A percentile compares a stretch with the other conserved stretches of the same genome.
These are phyloP conservation scores for Sylvietta virens DNA, from an alignment of 2,113 vertebrate genomes.

Conservation along the genomic window DNA sequence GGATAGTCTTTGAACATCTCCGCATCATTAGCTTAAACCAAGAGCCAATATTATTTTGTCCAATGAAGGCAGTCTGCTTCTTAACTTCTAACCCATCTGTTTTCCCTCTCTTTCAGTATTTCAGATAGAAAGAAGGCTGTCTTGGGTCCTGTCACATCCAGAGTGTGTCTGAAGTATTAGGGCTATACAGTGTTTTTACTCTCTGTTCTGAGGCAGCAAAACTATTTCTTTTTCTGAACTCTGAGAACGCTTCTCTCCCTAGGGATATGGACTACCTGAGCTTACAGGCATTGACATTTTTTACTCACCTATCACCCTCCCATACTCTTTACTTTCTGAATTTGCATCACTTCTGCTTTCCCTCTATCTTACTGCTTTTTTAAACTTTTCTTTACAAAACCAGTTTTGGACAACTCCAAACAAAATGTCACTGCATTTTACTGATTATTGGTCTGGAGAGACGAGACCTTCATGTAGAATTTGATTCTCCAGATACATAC, in stretches of 20 bases:
- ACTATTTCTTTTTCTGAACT: not conserved
- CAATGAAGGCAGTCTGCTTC: not conserved
- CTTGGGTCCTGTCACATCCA: not conserved
- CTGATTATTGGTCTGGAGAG: not conserved
- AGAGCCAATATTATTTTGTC: not conserved
- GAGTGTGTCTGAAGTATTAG: not conserved
- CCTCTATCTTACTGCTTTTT: not conserved
- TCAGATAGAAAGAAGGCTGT: not conserved
- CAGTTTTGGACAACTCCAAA: not conserved
- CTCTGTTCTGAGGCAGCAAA: not conserved
- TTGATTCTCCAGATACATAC: not conserved
- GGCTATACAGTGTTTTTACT: not conserved
- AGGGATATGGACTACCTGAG: not conserved
- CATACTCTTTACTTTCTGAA: fast-evolving
- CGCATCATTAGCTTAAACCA: not conserved
- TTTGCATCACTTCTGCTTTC: not conserved
- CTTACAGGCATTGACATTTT: not conserved
- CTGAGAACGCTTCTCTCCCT: not conserved
- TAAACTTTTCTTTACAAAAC: not conserved
- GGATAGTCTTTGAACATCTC: not conserved
- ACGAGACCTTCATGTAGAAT: not conserved
- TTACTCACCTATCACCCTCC: not conserved
- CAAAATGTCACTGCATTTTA: not conserved
- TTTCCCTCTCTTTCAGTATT: not conserved
- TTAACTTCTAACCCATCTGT: not conserved